These are phyloP conservation scores for Dallia pectoralis DNA, from an alignment of 2,797 vertebrate genomes.

Conservation along the genomic window DNA sequence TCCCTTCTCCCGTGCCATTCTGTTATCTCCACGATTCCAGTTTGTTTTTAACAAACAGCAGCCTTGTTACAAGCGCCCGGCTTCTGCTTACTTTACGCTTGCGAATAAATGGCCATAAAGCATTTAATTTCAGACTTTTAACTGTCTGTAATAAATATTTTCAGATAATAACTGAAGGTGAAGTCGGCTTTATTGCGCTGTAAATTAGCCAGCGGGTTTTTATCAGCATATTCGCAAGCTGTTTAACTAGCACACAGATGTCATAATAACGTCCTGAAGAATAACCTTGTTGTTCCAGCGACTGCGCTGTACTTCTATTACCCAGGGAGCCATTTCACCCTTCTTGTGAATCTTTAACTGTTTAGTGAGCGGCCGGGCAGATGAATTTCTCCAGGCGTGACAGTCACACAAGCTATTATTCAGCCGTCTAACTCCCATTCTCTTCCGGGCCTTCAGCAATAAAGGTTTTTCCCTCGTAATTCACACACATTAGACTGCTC, in stretches of 20 bases:
- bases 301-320: conserved; percentile 39
- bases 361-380: conserved; percentile 13
- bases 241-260: conserved; percentile 63
- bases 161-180: conserved; percentile 65
- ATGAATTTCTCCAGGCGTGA: conserved; percentile 41
- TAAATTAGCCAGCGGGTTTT: conserved; percentile 59
- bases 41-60: conserved; percentile 68
- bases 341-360: not conserved
- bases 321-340: conserved; percentile 27
- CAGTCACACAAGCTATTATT: conserved; percentile 37
- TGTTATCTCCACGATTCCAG: conserved; percentile 81
- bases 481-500: not conserved
- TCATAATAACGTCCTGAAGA: conserved; percentile 58
- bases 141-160: conserved; percentile 60
- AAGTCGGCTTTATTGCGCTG: conserved; percentile 57
- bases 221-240: conserved; percentile 63
- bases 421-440: conserved; percentile 38
- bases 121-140: conserved; percentile 63
- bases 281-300: conserved; percentile 60
- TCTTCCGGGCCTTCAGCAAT: conserved; percentile 26
- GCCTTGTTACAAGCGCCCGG: conserved; percentile 46
- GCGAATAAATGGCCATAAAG: conserved; percentile 62
- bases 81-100: conserved; percentile 40
- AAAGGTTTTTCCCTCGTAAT: conserved; percentile 26
- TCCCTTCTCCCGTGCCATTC: conserved; percentile 69